Base-by-base conservation (phyloP, 2,113 vertebrate genomes). In the Strigops habroptila region DNA sequence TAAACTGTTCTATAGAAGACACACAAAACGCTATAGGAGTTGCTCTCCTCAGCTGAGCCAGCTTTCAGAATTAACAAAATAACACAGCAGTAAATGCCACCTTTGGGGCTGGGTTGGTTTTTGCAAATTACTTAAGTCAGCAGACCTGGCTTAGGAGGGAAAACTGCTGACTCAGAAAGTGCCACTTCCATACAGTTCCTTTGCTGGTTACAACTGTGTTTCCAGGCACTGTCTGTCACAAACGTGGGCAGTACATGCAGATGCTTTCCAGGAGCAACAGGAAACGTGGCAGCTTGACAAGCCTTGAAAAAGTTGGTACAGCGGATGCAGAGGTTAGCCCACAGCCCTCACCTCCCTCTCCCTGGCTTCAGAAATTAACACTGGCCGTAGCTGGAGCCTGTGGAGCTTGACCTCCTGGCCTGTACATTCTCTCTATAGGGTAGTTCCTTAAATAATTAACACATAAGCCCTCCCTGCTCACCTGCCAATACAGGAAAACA, bases 231-330 rank as follows among this genome's bases (percentile, higher is more conserved):
- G 69, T 64, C 83, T 33, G 73, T 64, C 80, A 52, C 62, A 65
- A 62, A 49, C 0, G 1, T 4, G 83, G 77, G 62, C 62, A 84
- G 69, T 0, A 4, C 2, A 1, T 5, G 44, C 24, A 1, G 68
- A 75, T 2, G 60, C 88, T 91, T 94, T 96, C 90, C 83, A 91
- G 76, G 88, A 95, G 79, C 68, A 78, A 55, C 28, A 88, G 82
- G 80, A 94, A 95, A 84, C 1, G 1, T 14, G 43, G 65, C 73
- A 86, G 68, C 82, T 51, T 59, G 67, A 77, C 79, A 78, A 83
- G 70, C 30, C 71, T 52, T 69, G 76, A 39, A 37, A 83, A 90
- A 18, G 64, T 55, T 19, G 1, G 69, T 6, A 23, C 12, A 63
- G 77, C 0, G 3, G 85, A 95, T 28, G 41, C 60, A 88, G 64